Evolutionary conservation across 2,888 invertebrate genomes (phyloP).

Genomic region (Dorcus parallelipipedus): DNA sequence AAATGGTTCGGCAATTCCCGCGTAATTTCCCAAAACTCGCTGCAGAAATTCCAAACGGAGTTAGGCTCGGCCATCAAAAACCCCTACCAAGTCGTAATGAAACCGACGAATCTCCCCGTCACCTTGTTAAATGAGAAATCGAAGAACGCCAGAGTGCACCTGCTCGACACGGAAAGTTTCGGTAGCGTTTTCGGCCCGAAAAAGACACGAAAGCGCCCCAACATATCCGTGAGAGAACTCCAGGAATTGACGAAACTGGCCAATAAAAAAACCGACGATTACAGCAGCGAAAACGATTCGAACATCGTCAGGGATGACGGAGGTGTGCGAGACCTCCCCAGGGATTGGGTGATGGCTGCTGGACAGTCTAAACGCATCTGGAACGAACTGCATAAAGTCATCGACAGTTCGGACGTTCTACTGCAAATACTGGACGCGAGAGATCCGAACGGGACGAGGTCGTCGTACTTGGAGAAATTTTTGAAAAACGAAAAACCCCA

Average conservation of each 20-base stretch:
- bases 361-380: conserved; percentile 97
- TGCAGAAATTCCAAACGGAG: conserved; percentile 91
- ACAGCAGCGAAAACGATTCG: conserved; percentile 77
- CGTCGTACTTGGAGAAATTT: conserved; percentile 88
- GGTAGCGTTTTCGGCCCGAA: conserved; percentile 94
- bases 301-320: conserved; percentile 79
- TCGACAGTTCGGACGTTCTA: conserved; percentile 97
- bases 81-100: conserved; percentile 97
- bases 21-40: conserved; percentile 87
- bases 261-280: conserved; percentile 69
- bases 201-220: conserved; percentile 87
- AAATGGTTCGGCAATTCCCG: conserved; percentile 99
- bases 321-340: conserved; percentile 75
- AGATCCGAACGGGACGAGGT: conserved; percentile 95
- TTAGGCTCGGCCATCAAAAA: conserved; percentile 91
- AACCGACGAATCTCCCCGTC: conserved; percentile 90
- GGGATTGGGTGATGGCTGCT: conserved; percentile 93
- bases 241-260: conserved; percentile 73
- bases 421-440: conserved; percentile 95
- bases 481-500: conserved; percentile 91
- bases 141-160: conserved; percentile 86
- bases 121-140: conserved; percentile 90
- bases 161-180: conserved; percentile 94
- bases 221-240: conserved; percentile 70
- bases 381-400: conserved; percentile 98